Evolutionary conservation across 2,113 vertebrate genomes (phyloP).

Genomic region (Triplophysa tibetana): DNA sequence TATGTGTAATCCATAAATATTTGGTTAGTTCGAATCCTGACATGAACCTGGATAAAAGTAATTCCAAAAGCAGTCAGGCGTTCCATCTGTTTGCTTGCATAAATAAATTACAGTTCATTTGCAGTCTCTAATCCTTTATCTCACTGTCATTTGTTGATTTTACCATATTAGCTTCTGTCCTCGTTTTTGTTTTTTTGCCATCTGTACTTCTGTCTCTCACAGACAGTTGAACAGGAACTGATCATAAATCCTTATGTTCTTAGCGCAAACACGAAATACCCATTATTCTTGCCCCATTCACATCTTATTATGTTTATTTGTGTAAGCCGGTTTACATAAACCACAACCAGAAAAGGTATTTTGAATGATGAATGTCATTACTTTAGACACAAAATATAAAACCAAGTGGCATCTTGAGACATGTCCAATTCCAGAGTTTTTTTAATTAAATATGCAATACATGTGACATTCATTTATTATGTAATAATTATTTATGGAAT

Average conservation of each 20-base stretch:
- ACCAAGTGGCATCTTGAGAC: too few relatives aligned
- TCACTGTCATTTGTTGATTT: constrained; percentile 36
- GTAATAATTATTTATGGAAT: too few relatives aligned
- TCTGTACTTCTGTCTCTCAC: constrained; percentile 35
- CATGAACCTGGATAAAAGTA: constrained; percentile 15
- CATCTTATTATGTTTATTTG: not conserved
- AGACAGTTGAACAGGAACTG: constrained; percentile 22
- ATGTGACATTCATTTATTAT: too few relatives aligned
- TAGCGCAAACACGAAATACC: constrained; percentile 9
- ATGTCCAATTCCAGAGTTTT: too few relatives aligned
- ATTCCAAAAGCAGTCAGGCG: constrained; percentile 28
- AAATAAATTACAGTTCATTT: constrained; percentile 22
- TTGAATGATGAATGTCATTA: too few relatives aligned
- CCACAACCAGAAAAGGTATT: too few relatives aligned
- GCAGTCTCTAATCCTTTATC: constrained; percentile 30
- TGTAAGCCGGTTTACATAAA: not conserved
- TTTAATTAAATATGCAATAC: too few relatives aligned
- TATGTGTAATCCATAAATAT: not conserved
- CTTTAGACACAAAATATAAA: too few relatives aligned
- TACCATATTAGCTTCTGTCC: constrained; percentile 7
- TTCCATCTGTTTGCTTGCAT: constrained; percentile 32
- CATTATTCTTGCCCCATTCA: constrained; percentile 1
- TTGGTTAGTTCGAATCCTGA: constrained; percentile 6
- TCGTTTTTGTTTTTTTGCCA: constrained; percentile 25
- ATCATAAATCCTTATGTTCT: constrained; percentile 30